Percentiles rank a stretch among this genome's conserved stretches.
phyloP scores from a whole-genome alignment of 2,113 vertebrate genomes.

The Chaetodon auriga region DNA sequence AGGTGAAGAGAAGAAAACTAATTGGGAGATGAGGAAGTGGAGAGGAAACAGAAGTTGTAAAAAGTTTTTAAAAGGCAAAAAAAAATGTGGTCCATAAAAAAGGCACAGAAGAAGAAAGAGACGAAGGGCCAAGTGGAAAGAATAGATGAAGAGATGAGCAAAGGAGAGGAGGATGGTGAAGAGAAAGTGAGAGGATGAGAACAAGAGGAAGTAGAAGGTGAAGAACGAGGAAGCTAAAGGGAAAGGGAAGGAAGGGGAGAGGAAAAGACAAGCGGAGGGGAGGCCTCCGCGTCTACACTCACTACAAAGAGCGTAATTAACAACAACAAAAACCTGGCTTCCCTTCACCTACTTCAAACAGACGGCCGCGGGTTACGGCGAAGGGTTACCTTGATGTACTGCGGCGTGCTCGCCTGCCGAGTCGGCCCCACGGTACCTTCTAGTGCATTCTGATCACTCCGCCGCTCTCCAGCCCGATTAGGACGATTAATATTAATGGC shows the following conservation, averaged over 20 bases:
- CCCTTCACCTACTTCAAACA: slow-evolving; percentile 70
- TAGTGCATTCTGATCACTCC: slow-evolving; percentile 58
- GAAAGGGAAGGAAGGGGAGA: not conserved
- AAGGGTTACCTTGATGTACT: slow-evolving; percentile 67
- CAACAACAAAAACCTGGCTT: slow-evolving; percentile 70
- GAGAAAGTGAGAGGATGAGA: not conserved
- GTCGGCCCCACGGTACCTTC: slow-evolving; percentile 36
- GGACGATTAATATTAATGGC: slow-evolving; percentile 81
- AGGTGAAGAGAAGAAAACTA: not conserved
- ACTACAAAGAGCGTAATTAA: slow-evolving; percentile 73
- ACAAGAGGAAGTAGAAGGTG: not conserved
- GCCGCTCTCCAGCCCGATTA: slow-evolving; percentile 68
- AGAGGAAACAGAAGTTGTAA: slow-evolving; percentile 8
- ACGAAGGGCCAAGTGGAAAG: too few relatives aligned
- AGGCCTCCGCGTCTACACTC: slow-evolving; percentile 45
- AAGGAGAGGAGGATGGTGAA: not conserved
- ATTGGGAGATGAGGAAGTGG: not conserved
- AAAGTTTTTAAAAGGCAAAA: not conserved
- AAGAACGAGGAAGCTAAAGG: not conserved
- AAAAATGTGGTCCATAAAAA: not conserved
- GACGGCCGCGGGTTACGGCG: slow-evolving; percentile 57
- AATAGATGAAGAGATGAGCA: too few relatives aligned
- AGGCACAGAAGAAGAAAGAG: too few relatives aligned
- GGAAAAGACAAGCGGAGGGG: not conserved
- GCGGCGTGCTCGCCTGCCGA: slow-evolving; percentile 21